These are phyloP conservation scores for Apis cerana DNA, from an alignment of 1,140 invertebrate genomes.

Conservation along the genomic window DNA sequence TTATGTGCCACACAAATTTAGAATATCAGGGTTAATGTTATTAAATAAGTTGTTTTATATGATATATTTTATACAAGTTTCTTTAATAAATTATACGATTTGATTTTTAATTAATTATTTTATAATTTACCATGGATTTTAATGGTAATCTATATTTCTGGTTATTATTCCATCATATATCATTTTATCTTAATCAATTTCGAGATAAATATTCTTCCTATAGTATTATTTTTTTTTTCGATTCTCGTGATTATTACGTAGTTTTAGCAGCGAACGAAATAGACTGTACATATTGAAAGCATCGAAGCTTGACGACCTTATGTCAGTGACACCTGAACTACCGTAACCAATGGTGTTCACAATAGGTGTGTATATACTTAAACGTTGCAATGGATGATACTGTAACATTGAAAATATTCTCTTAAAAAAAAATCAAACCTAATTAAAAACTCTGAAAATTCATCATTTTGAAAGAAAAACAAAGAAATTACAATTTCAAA, in stretches of 20 bases:
- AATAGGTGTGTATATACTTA: background rate
- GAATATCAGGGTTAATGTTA: background rate
- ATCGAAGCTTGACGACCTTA: slow-evolving; percentile 43
- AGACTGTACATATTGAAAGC: slow-evolving; percentile 4
- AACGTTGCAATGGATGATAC: background rate
- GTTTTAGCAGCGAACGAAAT: slow-evolving; percentile 6
- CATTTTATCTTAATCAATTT: too few species aligned
- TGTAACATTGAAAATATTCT: background rate
- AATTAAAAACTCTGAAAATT: background rate
- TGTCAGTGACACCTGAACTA: slow-evolving; percentile 41
- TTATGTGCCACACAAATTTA: background rate
- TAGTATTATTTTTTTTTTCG: background rate
- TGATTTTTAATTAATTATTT: background rate
- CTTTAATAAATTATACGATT: background rate
- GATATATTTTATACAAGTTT: background rate
- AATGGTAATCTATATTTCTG: too few species aligned
- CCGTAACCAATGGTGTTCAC: slow-evolving; percentile 25
- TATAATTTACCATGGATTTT: background rate
- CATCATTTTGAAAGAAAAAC: too few species aligned
- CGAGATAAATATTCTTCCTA: background rate
- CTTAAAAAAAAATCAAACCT: background rate
- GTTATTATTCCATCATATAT: too few species aligned
- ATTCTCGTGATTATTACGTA: background rate
- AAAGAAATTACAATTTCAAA: too few species aligned
- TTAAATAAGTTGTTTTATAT: background rate